Evolutionary conservation across 2,797 vertebrate genomes (phyloP).

Genomic region (Setipinna tenuifilis): DNA sequence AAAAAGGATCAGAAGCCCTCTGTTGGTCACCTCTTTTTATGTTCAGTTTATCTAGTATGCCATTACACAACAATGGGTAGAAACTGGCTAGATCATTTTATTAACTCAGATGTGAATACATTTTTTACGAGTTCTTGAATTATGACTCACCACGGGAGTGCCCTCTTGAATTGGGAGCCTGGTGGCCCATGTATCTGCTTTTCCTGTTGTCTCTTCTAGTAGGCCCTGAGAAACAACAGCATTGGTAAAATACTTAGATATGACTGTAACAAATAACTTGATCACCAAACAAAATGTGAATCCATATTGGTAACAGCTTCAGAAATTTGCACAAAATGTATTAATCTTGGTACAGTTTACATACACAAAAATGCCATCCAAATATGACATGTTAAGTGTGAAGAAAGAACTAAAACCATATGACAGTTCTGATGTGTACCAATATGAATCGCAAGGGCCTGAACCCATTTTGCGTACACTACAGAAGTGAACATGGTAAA

Average conservation of each 20-base stretch:
- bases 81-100: too few relatives aligned
- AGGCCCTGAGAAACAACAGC: slow-evolving; percentile 68
- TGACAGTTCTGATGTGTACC: background rate
- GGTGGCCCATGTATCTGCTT: slow-evolving; percentile 65
- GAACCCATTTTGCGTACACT: background rate
- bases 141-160: slow-evolving; percentile 60
- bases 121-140: too few relatives aligned
- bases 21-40: too few relatives aligned
- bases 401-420: background rate
- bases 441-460: background rate
- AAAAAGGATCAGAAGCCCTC: too few relatives aligned
- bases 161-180: slow-evolving; percentile 39
- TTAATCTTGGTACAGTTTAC: background rate
- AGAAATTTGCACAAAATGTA: background rate
- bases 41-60: too few relatives aligned
- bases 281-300: background rate
- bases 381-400: background rate
- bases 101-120: too few relatives aligned
- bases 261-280: background rate
- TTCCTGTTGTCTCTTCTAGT: slow-evolving; percentile 79
- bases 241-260: background rate
- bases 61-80: too few relatives aligned
- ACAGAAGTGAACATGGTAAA: background rate
- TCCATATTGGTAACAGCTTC: background rate
- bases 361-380: background rate